These are phyloP conservation scores for Platalea minor DNA, from an alignment of 2,797 vertebrate genomes.

Conservation along the genomic window DNA sequence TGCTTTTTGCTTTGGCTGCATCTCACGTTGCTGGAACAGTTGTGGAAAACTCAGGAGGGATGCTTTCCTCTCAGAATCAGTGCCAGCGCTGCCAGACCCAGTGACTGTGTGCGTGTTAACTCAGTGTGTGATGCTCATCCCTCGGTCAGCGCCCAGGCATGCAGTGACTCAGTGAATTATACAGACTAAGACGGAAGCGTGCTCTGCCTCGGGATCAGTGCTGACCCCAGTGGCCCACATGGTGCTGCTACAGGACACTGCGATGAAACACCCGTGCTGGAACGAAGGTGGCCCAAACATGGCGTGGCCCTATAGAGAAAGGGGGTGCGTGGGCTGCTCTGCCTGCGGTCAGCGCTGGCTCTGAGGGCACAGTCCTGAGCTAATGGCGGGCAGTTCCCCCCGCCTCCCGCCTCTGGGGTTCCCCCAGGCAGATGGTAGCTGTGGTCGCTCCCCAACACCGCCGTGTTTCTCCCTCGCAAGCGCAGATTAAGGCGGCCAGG, in stretches of 20 bases:
- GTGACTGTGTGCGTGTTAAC: not conserved
- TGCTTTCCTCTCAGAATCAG: not conserved
- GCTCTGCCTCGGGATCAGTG: not conserved
- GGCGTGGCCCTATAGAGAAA: not conserved
- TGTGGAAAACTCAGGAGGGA: conserved; percentile 1
- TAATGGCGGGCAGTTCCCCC: not conserved
- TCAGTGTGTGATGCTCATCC: not conserved
- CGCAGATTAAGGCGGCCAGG: not conserved
- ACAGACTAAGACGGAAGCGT: not conserved
- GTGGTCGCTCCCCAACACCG: not conserved
- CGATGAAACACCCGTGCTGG: not conserved
- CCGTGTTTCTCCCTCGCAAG: not conserved
- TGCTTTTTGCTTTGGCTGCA: not conserved
- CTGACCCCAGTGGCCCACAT: not conserved
- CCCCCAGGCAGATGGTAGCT: not conserved
- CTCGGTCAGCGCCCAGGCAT: not conserved
- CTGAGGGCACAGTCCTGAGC: not conserved
- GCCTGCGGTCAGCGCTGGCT: not conserved
- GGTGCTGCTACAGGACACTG: not conserved
- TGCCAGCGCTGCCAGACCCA: not conserved
- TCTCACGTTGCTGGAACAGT: not conserved
- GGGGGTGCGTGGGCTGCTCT: not conserved
- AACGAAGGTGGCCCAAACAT: not conserved
- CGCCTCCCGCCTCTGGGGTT: fast-evolving
- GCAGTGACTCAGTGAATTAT: not conserved